Evolutionary conservation across 1,140 invertebrate genomes (phyloP).

Genomic region (Pectinophora gossypiella): DNA sequence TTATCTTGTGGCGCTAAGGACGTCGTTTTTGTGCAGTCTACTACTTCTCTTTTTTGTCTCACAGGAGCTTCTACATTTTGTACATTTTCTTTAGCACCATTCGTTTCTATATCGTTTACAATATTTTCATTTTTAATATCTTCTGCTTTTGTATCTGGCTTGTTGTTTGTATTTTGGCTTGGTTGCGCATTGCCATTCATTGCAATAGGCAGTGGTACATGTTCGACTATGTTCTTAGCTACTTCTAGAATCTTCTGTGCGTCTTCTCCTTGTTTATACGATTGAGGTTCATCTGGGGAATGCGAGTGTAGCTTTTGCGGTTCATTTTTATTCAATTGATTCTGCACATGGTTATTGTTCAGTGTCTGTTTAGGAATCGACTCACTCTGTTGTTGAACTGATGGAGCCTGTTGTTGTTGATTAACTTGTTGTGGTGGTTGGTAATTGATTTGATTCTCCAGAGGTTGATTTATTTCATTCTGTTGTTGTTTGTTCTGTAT

Average conservation of each 20-base stretch:
- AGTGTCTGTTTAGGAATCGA: not conserved
- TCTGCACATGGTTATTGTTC: constrained; percentile 10
- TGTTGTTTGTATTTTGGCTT: constrained; percentile 1
- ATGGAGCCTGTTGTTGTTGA: not conserved
- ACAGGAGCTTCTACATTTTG: constrained; percentile 9
- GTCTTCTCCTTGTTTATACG: constrained; percentile 56
- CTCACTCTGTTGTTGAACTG: constrained; percentile 5
- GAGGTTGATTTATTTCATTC: not conserved
- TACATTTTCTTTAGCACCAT: constrained; percentile 11
- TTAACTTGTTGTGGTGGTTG: not conserved
- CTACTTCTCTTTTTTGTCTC: constrained; percentile 57
- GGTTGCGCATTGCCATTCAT: constrained; percentile 13
- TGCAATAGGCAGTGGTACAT: constrained; percentile 12
- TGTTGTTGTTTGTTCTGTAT: not conserved
- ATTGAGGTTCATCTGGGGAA: constrained; percentile 56
- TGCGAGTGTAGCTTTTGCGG: constrained; percentile 37
- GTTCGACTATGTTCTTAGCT: not conserved
- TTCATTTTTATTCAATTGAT: constrained; percentile 12
- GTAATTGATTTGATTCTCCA: not conserved
- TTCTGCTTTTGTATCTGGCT: not conserved
- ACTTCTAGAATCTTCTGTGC: constrained; percentile 21
- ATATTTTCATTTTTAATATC: constrained; percentile 9
- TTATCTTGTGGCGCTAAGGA: constrained; percentile 41
- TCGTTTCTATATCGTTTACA: constrained; percentile 10
- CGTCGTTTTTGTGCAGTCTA: constrained; percentile 51